phyloP scores from a whole-genome alignment of 2,113 vertebrate species.

The Danio rerio region DNA sequence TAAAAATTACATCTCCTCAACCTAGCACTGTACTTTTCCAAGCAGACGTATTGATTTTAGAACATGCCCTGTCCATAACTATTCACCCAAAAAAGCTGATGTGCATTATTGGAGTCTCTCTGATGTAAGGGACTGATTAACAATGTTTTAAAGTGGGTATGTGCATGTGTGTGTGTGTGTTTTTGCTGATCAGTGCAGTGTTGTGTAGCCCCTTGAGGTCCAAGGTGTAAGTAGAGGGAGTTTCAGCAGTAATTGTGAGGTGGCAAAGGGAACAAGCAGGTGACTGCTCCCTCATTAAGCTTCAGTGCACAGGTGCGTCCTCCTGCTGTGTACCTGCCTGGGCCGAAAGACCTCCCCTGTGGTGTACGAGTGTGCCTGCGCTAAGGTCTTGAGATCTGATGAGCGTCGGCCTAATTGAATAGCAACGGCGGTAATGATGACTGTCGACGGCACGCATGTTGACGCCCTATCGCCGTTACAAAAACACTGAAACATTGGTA shows the following conservation, averaged over 20 bases:
- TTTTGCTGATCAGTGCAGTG: slow-evolving; percentile 40
- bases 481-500: slow-evolving; percentile 31
- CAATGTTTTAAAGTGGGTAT: slow-evolving; percentile 53
- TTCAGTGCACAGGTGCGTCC: slow-evolving; percentile 48
- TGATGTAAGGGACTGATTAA: slow-evolving; percentile 56
- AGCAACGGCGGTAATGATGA: slow-evolving; percentile 37
- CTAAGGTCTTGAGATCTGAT: slow-evolving; percentile 33
- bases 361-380: slow-evolving; percentile 33
- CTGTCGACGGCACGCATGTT: slow-evolving; percentile 1
- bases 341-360: slow-evolving; percentile 45
- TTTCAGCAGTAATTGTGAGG: slow-evolving; percentile 51
- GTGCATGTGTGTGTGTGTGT: slow-evolving; percentile 45
- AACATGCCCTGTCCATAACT: slow-evolving; percentile 34
- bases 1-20: slow-evolving; percentile 6
- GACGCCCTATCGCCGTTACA: slow-evolving; percentile 9
- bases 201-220: slow-evolving; percentile 40
- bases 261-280: slow-evolving; percentile 46
- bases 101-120: slow-evolving; percentile 39
- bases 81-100: slow-evolving; percentile 40
- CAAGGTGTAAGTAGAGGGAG: slow-evolving; percentile 45
- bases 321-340: slow-evolving; percentile 46
- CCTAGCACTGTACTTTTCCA: slow-evolving; percentile 14
- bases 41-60: slow-evolving; percentile 34
- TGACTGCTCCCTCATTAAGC: slow-evolving; percentile 55
- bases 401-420: slow-evolving; percentile 31